phyloP scores from a whole-genome alignment of 2,113 vertebrate species.

The Marcusenius ussheri region DNA sequence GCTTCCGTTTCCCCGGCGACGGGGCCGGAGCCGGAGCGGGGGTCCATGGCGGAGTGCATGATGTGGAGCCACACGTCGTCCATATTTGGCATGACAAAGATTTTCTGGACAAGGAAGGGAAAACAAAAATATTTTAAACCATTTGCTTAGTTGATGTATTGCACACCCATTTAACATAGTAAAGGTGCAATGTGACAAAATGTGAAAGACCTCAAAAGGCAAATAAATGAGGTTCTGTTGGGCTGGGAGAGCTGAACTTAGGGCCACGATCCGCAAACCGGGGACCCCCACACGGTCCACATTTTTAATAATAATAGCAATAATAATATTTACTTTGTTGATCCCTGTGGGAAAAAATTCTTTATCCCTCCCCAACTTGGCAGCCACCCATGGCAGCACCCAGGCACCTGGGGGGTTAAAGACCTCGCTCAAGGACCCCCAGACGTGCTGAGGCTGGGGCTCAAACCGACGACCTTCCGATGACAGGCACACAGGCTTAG shows the following conservation, averaged over 20 bases:
- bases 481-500: too few species aligned
- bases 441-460: too few species aligned
- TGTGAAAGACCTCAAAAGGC: not conserved
- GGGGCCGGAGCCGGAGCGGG: slow-evolving; percentile 57
- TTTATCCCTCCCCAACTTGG: too few species aligned
- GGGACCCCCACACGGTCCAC: not conserved
- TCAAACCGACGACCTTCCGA: too few species aligned
- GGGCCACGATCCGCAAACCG: not conserved
- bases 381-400: too few species aligned
- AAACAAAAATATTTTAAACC: not conserved
- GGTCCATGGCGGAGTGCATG: slow-evolving; percentile 93
- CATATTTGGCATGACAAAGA: slow-evolving; percentile 98
- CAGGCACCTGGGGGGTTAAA: too few species aligned
- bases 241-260: not conserved
- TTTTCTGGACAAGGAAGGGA: slow-evolving; percentile 67
- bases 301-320: not conserved
- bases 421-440: too few species aligned
- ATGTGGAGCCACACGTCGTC: slow-evolving; percentile 86
- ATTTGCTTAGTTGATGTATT: not conserved
- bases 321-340: too few species aligned
- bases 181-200: not conserved
- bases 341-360: too few species aligned
- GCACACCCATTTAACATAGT: not conserved
- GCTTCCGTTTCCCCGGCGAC: slow-evolving; percentile 33
- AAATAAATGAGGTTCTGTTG: not conserved